Percentiles rank a stretch among this genome's conserved stretches.
These are phyloP conservation scores for Lithobates sylvaticus DNA, from an alignment of 2,797 vertebrate species.

Conservation along the genomic window DNA sequence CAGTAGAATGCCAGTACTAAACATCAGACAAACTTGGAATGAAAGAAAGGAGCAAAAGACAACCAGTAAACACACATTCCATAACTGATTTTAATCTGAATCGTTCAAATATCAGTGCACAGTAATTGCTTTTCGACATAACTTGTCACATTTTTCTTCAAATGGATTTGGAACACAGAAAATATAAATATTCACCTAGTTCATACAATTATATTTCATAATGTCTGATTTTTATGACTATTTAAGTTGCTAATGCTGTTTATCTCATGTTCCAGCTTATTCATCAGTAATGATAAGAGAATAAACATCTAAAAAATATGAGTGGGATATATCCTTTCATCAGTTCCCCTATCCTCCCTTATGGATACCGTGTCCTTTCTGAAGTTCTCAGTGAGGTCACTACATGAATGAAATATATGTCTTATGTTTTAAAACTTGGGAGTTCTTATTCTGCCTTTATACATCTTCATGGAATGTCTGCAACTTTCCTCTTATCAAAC, in stretches of 20 bases:
- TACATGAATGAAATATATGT: neutral
- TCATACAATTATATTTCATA: neutral
- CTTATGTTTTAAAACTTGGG: neutral
- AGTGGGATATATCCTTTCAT: conserved; percentile 12
- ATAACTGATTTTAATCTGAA: neutral
- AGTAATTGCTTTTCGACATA: neutral
- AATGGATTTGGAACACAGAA: neutral
- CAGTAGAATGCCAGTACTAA: too few species aligned
- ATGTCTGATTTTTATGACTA: conserved; percentile 17
- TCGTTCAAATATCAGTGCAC: neutral
- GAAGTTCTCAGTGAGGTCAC: conserved; percentile 8
- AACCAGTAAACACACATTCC: too few species aligned
- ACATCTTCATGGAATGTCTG: neutral
- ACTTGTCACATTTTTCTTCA: neutral
- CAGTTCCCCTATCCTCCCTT: conserved; percentile 35
- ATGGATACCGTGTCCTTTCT: conserved; percentile 1
- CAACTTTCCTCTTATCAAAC: neutral
- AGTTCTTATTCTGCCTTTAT: neutral
- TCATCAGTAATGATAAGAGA: conserved; percentile 41
- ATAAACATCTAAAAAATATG: conserved; percentile 15
- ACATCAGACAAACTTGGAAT: too few species aligned
- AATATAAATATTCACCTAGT: neutral
- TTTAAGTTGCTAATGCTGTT: conserved; percentile 1
- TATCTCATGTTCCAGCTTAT: conserved; percentile 23
- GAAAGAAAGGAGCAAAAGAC: too few species aligned